Evolutionary conservation across 2,797 vertebrate species (phyloP), one percentile per base, ranked within the genome.

Genomic region (Premnoplex brunnescens): DNA sequence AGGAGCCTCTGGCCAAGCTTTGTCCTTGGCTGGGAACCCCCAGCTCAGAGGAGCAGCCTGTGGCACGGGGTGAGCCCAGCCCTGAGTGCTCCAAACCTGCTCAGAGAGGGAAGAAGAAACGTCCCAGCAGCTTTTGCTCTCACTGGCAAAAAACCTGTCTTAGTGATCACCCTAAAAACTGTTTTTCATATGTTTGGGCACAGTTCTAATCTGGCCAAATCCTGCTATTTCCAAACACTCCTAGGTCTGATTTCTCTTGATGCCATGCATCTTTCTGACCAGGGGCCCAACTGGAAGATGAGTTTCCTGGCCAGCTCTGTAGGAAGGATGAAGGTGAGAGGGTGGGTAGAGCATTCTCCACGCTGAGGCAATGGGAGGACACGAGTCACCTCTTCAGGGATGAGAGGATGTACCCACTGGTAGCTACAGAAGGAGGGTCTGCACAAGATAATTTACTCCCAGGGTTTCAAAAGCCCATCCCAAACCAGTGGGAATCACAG

Each of bases 341-440:
- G 9, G 44, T 41, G 75, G 21, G 22, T 48, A 58, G 49, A 34
- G n/a, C 4, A 14, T 9, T 46, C 34, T 19, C 83, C 51, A 7
- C 0, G 0, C 36, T 26, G 12, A 52, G 43, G 37, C 36, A 32
- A 12, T 2, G 12, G 1, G 2, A 14, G 30, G 22, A 17, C 32
- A 18, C 4, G 13, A 39, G 36, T 27, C 46, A 27, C 9, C 27
- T 77, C 26, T 3, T 4, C 78, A 37, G 14, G 60, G 68, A 14
- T 15, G 44, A 49, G 8, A 46, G 32, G 58, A 49, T 18, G 39
- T 24, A 4, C 9, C 44, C 12, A 0, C 1, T 1, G 3, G 18
- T 17, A 51, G 36, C 2, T 28, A 7, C 15, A 32, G 51, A 7
- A n/a, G 12, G 56, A 75, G 37, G n/a, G 44, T 58, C 60, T 48